A percentile compares a stretch with the other conserved stretches of the same genome.
Evolutionary conservation across 2,113 vertebrate genomes (phyloP).

Genomic region (Serinus canaria): DNA sequence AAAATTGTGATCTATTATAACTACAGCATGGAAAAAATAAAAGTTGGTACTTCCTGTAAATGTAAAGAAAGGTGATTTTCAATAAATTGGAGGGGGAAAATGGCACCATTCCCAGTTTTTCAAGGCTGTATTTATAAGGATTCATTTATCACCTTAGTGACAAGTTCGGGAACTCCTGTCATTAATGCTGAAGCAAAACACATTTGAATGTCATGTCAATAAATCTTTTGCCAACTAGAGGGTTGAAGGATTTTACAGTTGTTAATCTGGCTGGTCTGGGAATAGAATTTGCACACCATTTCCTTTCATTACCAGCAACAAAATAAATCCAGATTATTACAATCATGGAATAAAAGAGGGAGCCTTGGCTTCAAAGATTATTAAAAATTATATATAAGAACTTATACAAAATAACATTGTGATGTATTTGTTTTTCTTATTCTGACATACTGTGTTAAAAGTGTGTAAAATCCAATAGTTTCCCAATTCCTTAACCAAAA

Average conservation of each 20-base stretch:
- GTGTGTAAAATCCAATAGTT: not conserved
- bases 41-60: slow-evolving; percentile 23
- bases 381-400: not conserved
- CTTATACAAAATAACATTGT: not conserved
- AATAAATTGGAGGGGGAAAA: not conserved
- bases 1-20: slow-evolving; percentile 11
- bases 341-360: not conserved
- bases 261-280: slow-evolving; percentile 33
- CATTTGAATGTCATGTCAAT: slow-evolving; percentile 56
- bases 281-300: slow-evolving; percentile 40
- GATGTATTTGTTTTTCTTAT: not conserved
- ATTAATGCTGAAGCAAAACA: slow-evolving; percentile 55
- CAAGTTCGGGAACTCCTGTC: slow-evolving; percentile 41
- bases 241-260: slow-evolving; percentile 35
- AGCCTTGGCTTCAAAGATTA: not conserved
- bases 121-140: not conserved
- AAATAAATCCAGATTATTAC: slow-evolving; percentile 21
- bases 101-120: slow-evolving; percentile 23
- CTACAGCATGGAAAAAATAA: not conserved
- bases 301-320: slow-evolving; percentile 17
- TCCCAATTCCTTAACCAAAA: not conserved
- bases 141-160: slow-evolving; percentile 44
- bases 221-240: slow-evolving; percentile 46
- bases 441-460: not conserved
- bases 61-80: slow-evolving; percentile 4